phyloP scores from a whole-genome alignment of 2,888 invertebrate genomes.

The Eumacrocentrus americanus region DNA sequence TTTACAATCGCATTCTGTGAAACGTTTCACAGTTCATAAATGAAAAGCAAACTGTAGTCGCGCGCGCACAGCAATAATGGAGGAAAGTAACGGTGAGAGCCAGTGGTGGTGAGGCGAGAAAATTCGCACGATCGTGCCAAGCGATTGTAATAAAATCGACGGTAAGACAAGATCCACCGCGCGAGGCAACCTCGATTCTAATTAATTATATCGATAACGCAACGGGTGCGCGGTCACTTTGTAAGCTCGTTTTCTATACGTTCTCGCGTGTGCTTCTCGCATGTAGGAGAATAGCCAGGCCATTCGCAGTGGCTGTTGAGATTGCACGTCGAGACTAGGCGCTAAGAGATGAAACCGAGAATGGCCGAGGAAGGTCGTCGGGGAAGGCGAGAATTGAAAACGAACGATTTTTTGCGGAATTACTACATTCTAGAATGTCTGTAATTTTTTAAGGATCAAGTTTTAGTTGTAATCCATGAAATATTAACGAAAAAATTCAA shows the following conservation, averaged over 20 bases:
- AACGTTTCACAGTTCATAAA: no score
- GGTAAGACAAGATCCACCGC: conserved; percentile 30
- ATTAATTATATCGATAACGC: conserved; percentile 46
- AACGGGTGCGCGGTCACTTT: conserved; percentile 38
- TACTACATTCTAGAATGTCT: conserved; percentile 21
- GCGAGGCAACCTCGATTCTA: conserved; percentile 29
- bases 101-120: conserved; percentile 34
- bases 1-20: no score
- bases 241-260: conserved; percentile 11
- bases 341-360: conserved; percentile 26
- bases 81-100: conserved; percentile 9
- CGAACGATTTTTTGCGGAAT: conserved; percentile 9
- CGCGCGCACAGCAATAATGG: no score
- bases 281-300: background rate
- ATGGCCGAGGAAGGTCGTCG: conserved; percentile 9
- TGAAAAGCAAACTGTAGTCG: no score
- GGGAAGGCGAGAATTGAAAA: conserved; percentile 9
- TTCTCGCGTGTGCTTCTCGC: background rate
- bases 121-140: conserved; percentile 29
- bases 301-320: conserved; percentile 19
- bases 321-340: conserved; percentile 9
- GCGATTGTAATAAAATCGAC: conserved; percentile 34
- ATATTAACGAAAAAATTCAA: no score
- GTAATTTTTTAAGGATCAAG: conserved; percentile 34
- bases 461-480: conserved; percentile 33